Conservation (phyloP, 2,888 invertebrate species). For the Eucera pruinosa region DNA sequence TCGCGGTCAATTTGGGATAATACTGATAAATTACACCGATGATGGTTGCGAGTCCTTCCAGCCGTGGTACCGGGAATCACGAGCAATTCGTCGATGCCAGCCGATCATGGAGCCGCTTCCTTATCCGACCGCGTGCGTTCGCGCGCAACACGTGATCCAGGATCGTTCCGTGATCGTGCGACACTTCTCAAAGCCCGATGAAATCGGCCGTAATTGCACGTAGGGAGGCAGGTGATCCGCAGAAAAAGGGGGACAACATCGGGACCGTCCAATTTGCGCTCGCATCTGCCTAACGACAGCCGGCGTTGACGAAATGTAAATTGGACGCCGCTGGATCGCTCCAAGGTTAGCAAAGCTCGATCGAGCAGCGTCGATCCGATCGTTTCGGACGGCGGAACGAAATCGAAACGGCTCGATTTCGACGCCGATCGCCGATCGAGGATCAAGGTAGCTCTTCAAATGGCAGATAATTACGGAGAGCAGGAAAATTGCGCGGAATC, state of each 20-base stretch:
- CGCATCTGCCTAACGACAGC: conserved; percentile 82
- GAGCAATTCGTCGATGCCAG: conserved; percentile 47
- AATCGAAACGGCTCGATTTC: conserved; percentile 12
- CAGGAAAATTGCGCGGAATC: background rate
- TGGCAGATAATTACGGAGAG: conserved; percentile 15
- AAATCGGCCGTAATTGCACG: conserved; percentile 80
- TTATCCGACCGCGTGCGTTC: conserved; percentile 51
- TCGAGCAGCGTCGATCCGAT: too few species aligned
- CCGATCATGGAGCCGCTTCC: conserved; percentile 33
- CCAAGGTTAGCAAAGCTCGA: conserved; percentile 22
- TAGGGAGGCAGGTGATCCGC: conserved; percentile 76
- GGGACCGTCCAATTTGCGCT: conserved; percentile 79
- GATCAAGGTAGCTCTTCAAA: background rate
- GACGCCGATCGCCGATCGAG: background rate
- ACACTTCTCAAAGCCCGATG: conserved; percentile 76
- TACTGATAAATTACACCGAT: conserved; percentile 38
- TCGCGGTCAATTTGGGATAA: conserved; percentile 44
- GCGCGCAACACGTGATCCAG: conserved; percentile 44
- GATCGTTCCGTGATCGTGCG: conserved; percentile 71
- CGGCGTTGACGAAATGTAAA: conserved; percentile 82
- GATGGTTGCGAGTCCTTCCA: conserved; percentile 27
- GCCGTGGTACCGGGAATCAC: conserved; percentile 44
- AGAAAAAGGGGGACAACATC: conserved; percentile 66
- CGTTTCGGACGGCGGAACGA: background rate
- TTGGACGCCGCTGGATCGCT: conserved; percentile 61